phyloP scores from a whole-genome alignment of 2,888 invertebrate genomes.

The Troilus luridus region DNA sequence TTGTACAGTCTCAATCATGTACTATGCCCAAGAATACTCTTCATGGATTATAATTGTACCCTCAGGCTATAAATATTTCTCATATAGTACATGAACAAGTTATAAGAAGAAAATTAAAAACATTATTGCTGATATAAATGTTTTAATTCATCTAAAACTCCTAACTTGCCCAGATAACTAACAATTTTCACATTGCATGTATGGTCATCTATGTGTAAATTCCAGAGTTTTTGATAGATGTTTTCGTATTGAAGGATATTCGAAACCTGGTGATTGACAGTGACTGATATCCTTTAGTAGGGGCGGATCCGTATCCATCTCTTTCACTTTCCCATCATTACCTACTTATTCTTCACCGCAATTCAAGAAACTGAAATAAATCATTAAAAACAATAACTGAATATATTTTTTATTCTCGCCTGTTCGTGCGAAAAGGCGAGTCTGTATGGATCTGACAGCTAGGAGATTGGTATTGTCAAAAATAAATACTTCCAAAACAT shows the following conservation, averaged over 20 bases:
- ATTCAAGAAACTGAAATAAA: background rate
- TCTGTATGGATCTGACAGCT: background rate
- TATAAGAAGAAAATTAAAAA: too few relatives aligned
- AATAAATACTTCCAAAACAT: too few relatives aligned
- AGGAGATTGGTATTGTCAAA: background rate
- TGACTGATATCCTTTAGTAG: background rate
- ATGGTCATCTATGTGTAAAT: background rate
- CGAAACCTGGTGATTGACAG: slow-evolving; percentile 11
- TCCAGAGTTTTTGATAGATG: background rate
- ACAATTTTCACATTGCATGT: too few relatives aligned
- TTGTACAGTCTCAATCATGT: too few relatives aligned
- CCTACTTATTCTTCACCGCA: background rate
- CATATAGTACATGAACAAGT: too few relatives aligned
- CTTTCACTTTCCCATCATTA: background rate
- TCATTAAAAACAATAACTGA: background rate
- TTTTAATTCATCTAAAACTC: too few relatives aligned
- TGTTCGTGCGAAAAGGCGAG: background rate
- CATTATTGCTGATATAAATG: too few relatives aligned
- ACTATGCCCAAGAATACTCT: too few relatives aligned
- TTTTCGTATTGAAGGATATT: background rate
- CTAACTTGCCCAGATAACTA: too few relatives aligned
- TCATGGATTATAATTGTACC: too few relatives aligned
- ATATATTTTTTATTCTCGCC: background rate
- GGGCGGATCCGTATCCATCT: background rate
- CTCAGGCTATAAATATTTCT: too few relatives aligned